phyloP scores from a whole-genome alignment of 53 echinoderm and acorn worm genomes.

The Arbacia lixula region DNA sequence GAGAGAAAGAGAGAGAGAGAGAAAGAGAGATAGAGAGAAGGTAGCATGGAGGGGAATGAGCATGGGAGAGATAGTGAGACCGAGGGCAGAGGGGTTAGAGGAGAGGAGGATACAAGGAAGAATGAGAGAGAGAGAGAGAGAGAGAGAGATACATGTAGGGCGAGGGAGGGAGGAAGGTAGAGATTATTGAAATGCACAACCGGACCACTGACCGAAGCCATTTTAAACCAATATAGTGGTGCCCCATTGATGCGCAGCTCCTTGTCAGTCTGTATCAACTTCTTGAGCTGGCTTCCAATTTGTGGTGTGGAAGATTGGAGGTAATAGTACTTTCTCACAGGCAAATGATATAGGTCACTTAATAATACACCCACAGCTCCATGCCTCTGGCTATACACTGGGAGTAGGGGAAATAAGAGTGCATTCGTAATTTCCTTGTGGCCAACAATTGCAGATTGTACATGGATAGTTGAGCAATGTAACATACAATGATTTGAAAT shows the following conservation, averaged over 20 bases:
- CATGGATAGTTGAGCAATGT: too few species aligned
- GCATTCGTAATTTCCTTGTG: too few species aligned
- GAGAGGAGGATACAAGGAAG: neutral
- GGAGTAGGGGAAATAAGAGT: too few species aligned
- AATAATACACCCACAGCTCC: too few species aligned
- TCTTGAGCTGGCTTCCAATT: slow-evolving; percentile 34
- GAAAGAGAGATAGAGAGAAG: neutral
- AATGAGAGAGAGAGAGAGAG: neutral
- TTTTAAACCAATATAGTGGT: slow-evolving; percentile 46
- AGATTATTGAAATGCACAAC: neutral
- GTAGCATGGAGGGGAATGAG: neutral
- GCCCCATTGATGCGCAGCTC: slow-evolving; percentile 36
- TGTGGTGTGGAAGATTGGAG: slow-evolving; percentile 16
- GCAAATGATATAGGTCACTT: slow-evolving; percentile 1
- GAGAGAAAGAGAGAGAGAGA: neutral
- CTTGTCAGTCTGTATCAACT: slow-evolving; percentile 44
- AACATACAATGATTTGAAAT: too few species aligned
- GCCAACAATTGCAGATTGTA: too few species aligned
- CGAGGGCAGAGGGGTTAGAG: neutral
- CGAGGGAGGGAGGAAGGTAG: neutral
- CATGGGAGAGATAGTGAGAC: neutral
- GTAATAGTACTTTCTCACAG: slow-evolving; percentile 38
- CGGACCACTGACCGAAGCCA: neutral
- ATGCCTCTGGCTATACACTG: too few species aligned
- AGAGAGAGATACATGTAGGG: neutral